phyloP scores from a whole-genome alignment of 2,113 vertebrate species.

The Pterocles gutturalis region DNA sequence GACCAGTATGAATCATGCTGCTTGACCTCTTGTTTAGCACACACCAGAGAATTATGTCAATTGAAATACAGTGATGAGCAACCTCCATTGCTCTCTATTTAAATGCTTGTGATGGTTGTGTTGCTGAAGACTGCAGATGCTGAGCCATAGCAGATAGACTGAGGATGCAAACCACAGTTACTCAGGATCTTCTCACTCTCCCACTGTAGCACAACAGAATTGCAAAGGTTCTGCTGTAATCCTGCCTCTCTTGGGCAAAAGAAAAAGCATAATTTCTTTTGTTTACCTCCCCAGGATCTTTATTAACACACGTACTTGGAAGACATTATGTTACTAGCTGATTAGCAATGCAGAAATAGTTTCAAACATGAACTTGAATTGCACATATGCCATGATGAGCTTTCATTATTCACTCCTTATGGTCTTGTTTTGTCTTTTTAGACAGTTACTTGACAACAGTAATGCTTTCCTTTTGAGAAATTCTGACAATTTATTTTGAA shows the following conservation, averaged over 20 bases:
- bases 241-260: slow-evolving; percentile 19
- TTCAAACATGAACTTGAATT: slow-evolving; percentile 34
- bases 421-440: slow-evolving; percentile 43
- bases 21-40: background rate
- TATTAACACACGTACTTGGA: slow-evolving; percentile 43
- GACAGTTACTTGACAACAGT: slow-evolving; percentile 28
- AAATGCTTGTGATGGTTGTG: background rate
- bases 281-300: slow-evolving; percentile 58
- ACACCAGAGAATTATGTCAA: background rate
- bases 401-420: slow-evolving; percentile 50
- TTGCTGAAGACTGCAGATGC: background rate
- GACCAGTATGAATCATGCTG: background rate
- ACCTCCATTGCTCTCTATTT: background rate
- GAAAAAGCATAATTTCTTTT: slow-evolving; percentile 23
- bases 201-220: background rate
- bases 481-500: slow-evolving; percentile 27
- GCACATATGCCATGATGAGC: slow-evolving; percentile 27
- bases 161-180: background rate
- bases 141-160: background rate
- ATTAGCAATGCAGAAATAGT: slow-evolving; percentile 59
- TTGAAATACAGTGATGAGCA: background rate
- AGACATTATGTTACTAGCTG: slow-evolving; percentile 52
- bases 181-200: background rate
- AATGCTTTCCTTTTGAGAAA: slow-evolving; percentile 45
- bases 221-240: slow-evolving; percentile 22